Conservation (phyloP, 2,888 invertebrate genomes). For the Lasioglossum leucozonium region DNA sequence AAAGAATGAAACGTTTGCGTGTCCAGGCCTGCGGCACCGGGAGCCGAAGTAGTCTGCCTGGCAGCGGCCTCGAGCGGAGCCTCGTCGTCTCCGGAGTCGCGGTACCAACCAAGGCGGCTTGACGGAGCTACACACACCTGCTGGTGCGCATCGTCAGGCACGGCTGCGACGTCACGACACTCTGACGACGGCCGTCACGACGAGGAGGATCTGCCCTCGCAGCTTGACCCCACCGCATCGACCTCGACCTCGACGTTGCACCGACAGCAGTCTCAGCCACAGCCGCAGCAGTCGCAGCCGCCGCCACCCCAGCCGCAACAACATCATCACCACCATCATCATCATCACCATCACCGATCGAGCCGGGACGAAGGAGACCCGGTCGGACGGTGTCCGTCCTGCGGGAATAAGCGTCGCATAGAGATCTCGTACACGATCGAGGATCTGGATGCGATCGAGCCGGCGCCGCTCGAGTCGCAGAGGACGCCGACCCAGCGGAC, state of each 20-base stretch:
- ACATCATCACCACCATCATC: slow-evolving; percentile 51
- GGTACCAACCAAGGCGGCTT: slow-evolving; percentile 85
- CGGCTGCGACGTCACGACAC: slow-evolving; percentile 83
- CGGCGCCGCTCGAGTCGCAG: slow-evolving; percentile 71
- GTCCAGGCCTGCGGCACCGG: slow-evolving; percentile 81
- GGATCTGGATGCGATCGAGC: slow-evolving; percentile 81
- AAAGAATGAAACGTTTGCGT: neutral
- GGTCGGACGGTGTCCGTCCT: slow-evolving; percentile 74
- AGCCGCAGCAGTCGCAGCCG: slow-evolving; percentile 13
- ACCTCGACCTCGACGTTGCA: slow-evolving; percentile 77
- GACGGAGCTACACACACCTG: slow-evolving; percentile 85
- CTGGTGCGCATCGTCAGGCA: slow-evolving; percentile 84
- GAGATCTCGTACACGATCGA: slow-evolving; percentile 82
- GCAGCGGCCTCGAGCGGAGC: slow-evolving; percentile 82
- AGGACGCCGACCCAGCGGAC: slow-evolving; percentile 55
- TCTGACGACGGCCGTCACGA: slow-evolving; percentile 82
- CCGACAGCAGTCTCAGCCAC: slow-evolving; percentile 66
- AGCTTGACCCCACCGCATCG: slow-evolving; percentile 82
- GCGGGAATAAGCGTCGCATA: slow-evolving; percentile 77
- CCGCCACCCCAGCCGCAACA: slow-evolving; percentile 40
- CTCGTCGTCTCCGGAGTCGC: slow-evolving; percentile 85
- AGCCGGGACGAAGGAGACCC: slow-evolving; percentile 67
- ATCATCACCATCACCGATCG: slow-evolving; percentile 67
- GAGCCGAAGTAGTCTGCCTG: slow-evolving; percentile 79
- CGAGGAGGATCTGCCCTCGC: slow-evolving; percentile 80